Conservation (phyloP, 2,888 invertebrate genomes). For the Abscondita cerata region DNA sequence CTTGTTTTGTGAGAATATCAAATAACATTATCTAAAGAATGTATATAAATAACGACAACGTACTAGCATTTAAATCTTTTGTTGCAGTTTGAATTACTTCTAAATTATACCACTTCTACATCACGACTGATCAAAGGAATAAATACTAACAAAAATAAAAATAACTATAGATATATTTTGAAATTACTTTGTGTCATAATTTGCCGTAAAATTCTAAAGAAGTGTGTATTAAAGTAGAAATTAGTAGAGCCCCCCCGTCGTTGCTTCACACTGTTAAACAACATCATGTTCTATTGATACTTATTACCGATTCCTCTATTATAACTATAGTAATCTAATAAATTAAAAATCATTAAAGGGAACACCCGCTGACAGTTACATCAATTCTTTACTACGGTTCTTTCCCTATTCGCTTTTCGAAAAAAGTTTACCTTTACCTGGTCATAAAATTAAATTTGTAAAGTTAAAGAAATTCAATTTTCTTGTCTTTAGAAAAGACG, state of each 20-base stretch:
- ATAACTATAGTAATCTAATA: constrained; percentile 1
- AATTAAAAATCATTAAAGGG: neutral
- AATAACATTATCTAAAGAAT: too few species aligned
- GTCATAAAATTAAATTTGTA: constrained; percentile 8
- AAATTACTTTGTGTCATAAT: neutral
- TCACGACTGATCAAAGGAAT: too few species aligned
- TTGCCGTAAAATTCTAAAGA: constrained; percentile 5
- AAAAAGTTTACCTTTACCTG: neutral
- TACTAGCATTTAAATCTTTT: neutral
- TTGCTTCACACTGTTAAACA: constrained; percentile 25
- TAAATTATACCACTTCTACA: neutral
- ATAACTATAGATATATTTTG: neutral
- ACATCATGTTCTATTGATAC: constrained; percentile 22
- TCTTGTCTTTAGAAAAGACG: constrained; percentile 1
- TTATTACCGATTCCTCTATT: constrained; percentile 14
- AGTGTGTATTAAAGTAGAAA: constrained; percentile 20
- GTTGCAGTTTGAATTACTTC: neutral
- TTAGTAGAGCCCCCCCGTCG: constrained; percentile 25
- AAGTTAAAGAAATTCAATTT: constrained; percentile 7
- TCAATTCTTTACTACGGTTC: neutral
- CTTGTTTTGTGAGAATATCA: too few species aligned
- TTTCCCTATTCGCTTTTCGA: neutral
- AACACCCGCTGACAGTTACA: neutral
- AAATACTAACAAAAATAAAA: neutral
- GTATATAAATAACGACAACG: too few species aligned